Conservation (phyloP, 2,113 vertebrate species). For the Silurus asotus region DNA sequence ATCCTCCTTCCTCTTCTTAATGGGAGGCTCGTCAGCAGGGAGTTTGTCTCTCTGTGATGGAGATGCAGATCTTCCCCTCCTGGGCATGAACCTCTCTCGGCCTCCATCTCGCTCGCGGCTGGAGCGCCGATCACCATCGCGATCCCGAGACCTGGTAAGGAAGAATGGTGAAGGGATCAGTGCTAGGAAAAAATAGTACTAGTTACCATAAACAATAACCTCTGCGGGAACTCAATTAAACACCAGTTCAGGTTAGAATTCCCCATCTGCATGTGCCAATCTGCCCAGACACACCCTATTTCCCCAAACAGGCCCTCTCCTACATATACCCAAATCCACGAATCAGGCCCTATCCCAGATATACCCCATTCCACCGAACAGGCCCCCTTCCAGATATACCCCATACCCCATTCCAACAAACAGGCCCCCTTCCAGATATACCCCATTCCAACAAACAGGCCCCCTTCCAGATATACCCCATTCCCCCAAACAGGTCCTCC, state of each 20-base stretch:
- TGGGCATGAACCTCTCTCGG: slow-evolving; percentile 47
- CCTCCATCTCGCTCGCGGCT: slow-evolving; percentile 54
- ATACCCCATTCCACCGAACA: background rate
- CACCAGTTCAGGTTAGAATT: too few relatives aligned
- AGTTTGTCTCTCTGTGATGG: slow-evolving; percentile 67
- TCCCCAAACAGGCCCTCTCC: background rate
- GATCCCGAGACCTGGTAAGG: slow-evolving; percentile 35
- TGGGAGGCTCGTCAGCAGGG: slow-evolving; percentile 68
- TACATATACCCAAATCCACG: background rate
- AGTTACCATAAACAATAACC: background rate
- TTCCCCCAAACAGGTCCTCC: background rate
- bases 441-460: background rate
- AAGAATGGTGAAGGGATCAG: background rate
- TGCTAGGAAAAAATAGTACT: background rate
- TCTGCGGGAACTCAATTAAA: background rate
- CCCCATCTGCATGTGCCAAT: background rate
- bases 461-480: background rate
- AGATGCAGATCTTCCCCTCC: slow-evolving; percentile 76
- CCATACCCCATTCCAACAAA: background rate
- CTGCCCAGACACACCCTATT: too few relatives aligned
- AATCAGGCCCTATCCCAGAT: background rate
- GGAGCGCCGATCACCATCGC: slow-evolving; percentile 50
- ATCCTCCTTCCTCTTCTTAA: slow-evolving; percentile 94
- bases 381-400: background rate
- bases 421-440: background rate